phyloP scores from a whole-genome alignment of 2,888 invertebrate genomes.

The Idaea dimidiata region DNA sequence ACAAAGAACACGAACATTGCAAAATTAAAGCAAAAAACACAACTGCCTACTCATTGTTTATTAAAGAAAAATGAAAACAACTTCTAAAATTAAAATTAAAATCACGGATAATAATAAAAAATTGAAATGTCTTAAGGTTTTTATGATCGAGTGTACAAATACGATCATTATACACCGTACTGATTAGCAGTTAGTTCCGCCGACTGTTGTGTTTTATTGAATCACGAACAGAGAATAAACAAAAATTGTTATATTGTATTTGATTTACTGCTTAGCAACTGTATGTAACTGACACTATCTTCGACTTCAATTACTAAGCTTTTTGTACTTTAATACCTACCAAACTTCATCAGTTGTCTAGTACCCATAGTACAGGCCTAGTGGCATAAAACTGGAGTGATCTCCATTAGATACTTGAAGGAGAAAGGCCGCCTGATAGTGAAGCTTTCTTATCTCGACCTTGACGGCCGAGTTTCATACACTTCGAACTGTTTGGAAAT shows the following conservation, averaged over 20 bases:
- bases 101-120: no score
- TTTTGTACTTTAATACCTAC: no score
- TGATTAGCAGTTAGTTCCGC: constrained; percentile 47
- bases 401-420: no score
- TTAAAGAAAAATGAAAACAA: background rate
- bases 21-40: background rate
- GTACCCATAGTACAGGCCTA: no score
- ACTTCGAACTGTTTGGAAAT: no score
- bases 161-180: constrained; percentile 39
- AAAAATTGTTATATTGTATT: constrained; percentile 18
- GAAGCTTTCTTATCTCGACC: no score
- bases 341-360: no score
- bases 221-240: constrained; percentile 30
- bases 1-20: background rate
- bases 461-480: no score
- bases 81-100: no score
- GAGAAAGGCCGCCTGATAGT: no score
- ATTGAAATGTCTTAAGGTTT: constrained; percentile 10
- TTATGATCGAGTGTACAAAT: constrained; percentile 35
- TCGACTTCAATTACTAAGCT: background rate
- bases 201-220: constrained; percentile 28
- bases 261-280: background rate
- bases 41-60: no score
- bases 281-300: background rate
- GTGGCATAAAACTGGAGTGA: no score